phyloP scores from a whole-genome alignment of 2,113 vertebrate species.

The Lampris incognitus region DNA sequence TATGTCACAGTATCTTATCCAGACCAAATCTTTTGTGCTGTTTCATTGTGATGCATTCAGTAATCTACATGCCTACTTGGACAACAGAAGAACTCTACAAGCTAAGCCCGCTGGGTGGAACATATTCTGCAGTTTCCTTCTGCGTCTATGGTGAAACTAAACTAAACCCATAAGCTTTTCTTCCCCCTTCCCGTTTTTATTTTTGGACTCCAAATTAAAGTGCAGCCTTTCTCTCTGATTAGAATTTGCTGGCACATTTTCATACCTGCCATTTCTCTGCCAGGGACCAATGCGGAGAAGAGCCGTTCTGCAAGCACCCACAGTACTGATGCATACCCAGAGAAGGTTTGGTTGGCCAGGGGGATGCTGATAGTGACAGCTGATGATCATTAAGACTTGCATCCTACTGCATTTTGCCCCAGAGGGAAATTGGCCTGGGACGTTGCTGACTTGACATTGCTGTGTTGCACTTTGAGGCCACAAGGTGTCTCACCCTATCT shows the following conservation, averaged over 20 bases:
- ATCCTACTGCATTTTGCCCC: slow-evolving; percentile 43
- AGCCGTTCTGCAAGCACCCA: slow-evolving; percentile 23
- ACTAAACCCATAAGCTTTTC: not conserved
- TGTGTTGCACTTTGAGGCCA: slow-evolving; percentile 69
- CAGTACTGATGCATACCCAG: slow-evolving; percentile 27
- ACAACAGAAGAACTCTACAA: slow-evolving; percentile 46
- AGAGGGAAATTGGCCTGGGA: slow-evolving; percentile 58
- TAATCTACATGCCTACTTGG: slow-evolving; percentile 75
- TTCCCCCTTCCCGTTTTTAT: not conserved
- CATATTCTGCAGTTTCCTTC: not conserved
- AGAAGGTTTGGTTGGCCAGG: slow-evolving; percentile 8
- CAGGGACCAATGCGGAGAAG: slow-evolving; percentile 33
- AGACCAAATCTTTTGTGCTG: slow-evolving; percentile 44
- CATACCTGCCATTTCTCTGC: not conserved
- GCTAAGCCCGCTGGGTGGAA: slow-evolving; percentile 46
- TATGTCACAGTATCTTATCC: slow-evolving; percentile 57
- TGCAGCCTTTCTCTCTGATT: slow-evolving; percentile 23
- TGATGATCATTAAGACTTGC: slow-evolving; percentile 43
- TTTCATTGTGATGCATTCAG: slow-evolving; percentile 28
- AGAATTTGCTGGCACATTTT: slow-evolving; percentile 7
- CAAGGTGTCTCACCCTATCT: slow-evolving; percentile 67
- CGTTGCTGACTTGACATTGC: slow-evolving; percentile 52
- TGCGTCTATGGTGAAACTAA: not conserved
- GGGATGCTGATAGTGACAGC: slow-evolving; percentile 19
- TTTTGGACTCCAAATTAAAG: slow-evolving; percentile 22